These are phyloP conservation scores for Parauchenoglanis ngamensis DNA, from an alignment of 2,797 vertebrate genomes.

Conservation along the genomic window DNA sequence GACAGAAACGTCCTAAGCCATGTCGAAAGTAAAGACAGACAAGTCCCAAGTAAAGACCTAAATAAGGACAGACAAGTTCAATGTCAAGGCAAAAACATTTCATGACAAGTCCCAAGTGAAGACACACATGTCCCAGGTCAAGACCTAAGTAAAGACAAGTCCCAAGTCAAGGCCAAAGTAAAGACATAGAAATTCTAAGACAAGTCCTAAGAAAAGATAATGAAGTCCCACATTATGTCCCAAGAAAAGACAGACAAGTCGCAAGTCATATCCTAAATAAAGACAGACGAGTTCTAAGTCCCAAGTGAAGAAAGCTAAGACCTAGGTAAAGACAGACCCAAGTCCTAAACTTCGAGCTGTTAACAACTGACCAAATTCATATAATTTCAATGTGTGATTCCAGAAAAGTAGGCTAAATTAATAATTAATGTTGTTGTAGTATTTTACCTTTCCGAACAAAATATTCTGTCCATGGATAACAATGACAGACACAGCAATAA, in stretches of 20 bases:
- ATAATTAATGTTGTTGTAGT: not conserved
- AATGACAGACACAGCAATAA: not conserved
- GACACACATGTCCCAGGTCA: not conserved
- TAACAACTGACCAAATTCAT: not conserved
- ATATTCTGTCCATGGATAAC: not conserved
- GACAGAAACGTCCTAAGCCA: not conserved
- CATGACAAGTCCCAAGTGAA: not conserved
- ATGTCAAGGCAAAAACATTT: too few species aligned
- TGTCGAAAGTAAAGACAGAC: not conserved
- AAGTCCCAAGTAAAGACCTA: not conserved
- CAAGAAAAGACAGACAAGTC: not conserved
- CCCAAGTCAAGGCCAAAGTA: not conserved
- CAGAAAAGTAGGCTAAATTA: not conserved
- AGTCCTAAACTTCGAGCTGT: not conserved
- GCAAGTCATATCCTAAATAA: not conserved
- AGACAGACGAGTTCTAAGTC: not conserved
- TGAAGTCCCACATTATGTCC: not conserved
- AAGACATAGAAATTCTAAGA: not conserved
- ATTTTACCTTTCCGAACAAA: not conserved
- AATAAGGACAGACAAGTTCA: not conserved
- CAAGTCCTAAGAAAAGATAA: not conserved
- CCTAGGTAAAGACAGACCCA: not conserved
- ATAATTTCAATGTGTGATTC: not conserved
- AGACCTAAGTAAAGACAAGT: not conserved
- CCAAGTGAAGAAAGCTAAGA: not conserved